phyloP scores from a whole-genome alignment of 1,140 invertebrate species.

The Oedothorax gibbosus region DNA sequence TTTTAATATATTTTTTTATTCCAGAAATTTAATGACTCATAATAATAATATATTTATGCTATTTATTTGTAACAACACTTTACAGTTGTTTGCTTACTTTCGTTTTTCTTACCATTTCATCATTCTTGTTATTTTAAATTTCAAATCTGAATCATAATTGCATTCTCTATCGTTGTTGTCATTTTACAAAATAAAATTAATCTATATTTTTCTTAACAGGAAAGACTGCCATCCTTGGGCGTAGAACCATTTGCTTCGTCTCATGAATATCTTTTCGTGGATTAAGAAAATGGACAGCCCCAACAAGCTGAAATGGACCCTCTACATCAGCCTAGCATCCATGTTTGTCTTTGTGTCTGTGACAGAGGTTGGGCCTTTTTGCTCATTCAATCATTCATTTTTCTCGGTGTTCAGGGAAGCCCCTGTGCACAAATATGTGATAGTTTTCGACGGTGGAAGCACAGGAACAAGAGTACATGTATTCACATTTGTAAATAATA shows the following conservation, averaged over 20 bases:
- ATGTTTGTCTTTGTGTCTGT: constrained; percentile 52
- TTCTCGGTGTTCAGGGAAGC: not conserved
- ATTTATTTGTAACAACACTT: too few species aligned
- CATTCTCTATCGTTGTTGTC: too few species aligned
- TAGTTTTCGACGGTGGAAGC: constrained; percentile 96
- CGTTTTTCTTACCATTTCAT: too few species aligned
- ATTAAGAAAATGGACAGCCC: constrained; percentile 22
- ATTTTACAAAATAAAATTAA: too few species aligned
- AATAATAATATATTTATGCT: too few species aligned
- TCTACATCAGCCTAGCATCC: constrained; percentile 37
- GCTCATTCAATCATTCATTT: constrained; percentile 24
- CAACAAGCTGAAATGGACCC: constrained; percentile 47
- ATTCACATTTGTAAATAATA: constrained; percentile 81
- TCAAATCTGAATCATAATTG: too few species aligned
- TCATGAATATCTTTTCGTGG: not conserved
- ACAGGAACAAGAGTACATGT: constrained; percentile 92
- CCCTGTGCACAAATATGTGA: constrained; percentile 78
- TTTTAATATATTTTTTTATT: too few species aligned
- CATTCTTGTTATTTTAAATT: too few species aligned
- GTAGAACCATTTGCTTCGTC: constrained; percentile 12
- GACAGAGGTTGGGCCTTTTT: constrained; percentile 51
- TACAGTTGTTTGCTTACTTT: too few species aligned
- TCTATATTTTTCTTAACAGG: not conserved
- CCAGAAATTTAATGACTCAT: too few species aligned
- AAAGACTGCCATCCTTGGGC: not conserved